phyloP scores from a whole-genome alignment of 1,140 invertebrate genomes.

The Plutomurus gul region DNA sequence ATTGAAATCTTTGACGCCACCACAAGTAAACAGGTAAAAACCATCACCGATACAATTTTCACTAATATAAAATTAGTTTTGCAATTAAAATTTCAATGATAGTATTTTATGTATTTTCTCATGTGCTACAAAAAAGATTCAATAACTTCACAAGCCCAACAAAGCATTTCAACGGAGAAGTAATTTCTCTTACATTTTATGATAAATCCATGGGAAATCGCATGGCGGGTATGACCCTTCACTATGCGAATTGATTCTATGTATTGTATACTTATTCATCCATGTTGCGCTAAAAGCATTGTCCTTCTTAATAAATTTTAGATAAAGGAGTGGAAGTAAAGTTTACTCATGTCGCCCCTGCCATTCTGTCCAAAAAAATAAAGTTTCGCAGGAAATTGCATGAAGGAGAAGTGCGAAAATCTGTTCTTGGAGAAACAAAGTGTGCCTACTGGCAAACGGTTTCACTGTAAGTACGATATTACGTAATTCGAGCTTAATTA shows the following conservation, averaged over 20 bases:
- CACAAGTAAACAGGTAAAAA: background rate
- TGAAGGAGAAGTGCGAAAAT: slow-evolving; percentile 40
- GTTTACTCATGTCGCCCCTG: slow-evolving; percentile 31
- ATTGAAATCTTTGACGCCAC: background rate
- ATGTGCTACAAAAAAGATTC: too few relatives aligned
- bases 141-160: background rate
- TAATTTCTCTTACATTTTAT: background rate
- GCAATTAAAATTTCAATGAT: background rate
- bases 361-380: slow-evolving; percentile 2
- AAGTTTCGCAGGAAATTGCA: slow-evolving; percentile 37
- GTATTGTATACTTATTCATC: background rate
- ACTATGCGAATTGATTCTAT: background rate
- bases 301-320: background rate
- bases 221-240: background rate
- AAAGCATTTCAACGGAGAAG: background rate
- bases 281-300: too few relatives aligned
- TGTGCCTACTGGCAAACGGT: slow-evolving; percentile 46
- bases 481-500: too few relatives aligned
- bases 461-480: background rate
- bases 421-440: slow-evolving; percentile 37
- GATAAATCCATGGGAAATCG: background rate
- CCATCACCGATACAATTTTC: background rate
- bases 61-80: too few relatives aligned
- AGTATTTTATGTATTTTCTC: background rate
- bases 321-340: slow-evolving; percentile 37